phyloP scores from a whole-genome alignment of 2,113 vertebrate genomes.

The Macroglossus sobrinus region DNA sequence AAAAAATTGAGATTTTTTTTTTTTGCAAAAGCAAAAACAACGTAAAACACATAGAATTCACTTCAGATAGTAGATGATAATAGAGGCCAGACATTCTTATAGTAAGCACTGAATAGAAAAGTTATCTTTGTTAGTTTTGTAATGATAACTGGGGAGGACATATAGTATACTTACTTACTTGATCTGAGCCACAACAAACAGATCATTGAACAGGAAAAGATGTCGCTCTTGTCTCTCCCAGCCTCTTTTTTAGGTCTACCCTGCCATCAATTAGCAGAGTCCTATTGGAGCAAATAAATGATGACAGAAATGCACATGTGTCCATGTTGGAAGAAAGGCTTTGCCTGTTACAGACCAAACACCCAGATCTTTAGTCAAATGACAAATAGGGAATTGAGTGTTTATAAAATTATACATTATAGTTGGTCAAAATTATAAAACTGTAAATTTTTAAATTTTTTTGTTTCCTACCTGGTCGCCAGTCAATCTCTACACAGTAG shows the following conservation, averaged over 20 bases:
- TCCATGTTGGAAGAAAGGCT: constrained; percentile 87
- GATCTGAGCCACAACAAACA: constrained; percentile 92
- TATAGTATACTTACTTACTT: constrained; percentile 88
- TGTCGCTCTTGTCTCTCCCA: constrained; percentile 94
- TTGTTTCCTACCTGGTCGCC: neutral
- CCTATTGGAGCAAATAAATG: constrained; percentile 86
- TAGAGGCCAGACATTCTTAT: neutral
- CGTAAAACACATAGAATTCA: neutral
- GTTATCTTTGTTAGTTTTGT: neutral
- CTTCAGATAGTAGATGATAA: neutral
- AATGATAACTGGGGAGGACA: neutral
- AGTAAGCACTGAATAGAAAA: neutral
- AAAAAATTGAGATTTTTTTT: too few relatives aligned
- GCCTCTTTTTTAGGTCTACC: constrained; percentile 90
- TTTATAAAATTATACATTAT: neutral
- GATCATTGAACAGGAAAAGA: constrained; percentile 94
- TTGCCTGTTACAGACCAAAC: constrained; percentile 81
- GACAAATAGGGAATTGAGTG: neutral
- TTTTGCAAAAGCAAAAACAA: too few relatives aligned
- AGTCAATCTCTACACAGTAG: neutral
- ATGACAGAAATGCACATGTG: constrained; percentile 90
- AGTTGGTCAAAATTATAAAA: neutral
- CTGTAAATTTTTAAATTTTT: neutral
- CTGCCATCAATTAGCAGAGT: constrained; percentile 87
- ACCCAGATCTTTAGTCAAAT: neutral